phyloP scores from a whole-genome alignment of 2,797 vertebrate species.

The Oryzias dopingdopingensis region DNA sequence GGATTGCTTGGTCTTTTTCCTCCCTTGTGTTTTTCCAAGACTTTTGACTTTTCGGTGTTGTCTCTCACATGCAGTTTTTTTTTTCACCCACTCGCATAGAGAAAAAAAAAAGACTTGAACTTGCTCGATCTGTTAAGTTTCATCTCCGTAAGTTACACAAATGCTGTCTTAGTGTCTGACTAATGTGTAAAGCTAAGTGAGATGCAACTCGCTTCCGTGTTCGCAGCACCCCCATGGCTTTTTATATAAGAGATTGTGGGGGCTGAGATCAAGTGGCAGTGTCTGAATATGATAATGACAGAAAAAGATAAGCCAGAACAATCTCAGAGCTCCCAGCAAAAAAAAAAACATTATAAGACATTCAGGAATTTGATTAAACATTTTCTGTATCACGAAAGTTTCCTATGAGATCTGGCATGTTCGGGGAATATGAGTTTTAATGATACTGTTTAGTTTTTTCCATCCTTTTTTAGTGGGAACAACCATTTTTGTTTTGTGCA shows the following conservation, averaged over 20 bases:
- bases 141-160: constrained; percentile 2
- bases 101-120: not conserved
- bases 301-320: constrained; percentile 2
- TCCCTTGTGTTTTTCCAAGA: constrained; percentile 5
- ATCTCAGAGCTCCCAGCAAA: not conserved
- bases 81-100: not conserved
- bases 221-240: constrained; percentile 21
- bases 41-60: constrained; percentile 7
- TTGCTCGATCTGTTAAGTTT: constrained; percentile 3
- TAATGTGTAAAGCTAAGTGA: constrained; percentile 5
- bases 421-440: no score
- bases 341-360: not conserved
- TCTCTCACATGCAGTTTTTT: constrained; percentile 3
- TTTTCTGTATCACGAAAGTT: not conserved
- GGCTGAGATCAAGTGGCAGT: constrained; percentile 38
- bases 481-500: no score
- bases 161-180: constrained; percentile 8
- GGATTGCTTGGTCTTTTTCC: constrained; percentile 25
- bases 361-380: not conserved
- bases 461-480: no score
- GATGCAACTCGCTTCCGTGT: not conserved
- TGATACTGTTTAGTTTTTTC: no score
- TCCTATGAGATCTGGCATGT: no score
- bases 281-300: constrained; percentile 17
- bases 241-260: constrained; percentile 22